These are phyloP conservation scores for Columba livia DNA, from an alignment of 2,113 vertebrate genomes.

Conservation along the genomic window DNA sequence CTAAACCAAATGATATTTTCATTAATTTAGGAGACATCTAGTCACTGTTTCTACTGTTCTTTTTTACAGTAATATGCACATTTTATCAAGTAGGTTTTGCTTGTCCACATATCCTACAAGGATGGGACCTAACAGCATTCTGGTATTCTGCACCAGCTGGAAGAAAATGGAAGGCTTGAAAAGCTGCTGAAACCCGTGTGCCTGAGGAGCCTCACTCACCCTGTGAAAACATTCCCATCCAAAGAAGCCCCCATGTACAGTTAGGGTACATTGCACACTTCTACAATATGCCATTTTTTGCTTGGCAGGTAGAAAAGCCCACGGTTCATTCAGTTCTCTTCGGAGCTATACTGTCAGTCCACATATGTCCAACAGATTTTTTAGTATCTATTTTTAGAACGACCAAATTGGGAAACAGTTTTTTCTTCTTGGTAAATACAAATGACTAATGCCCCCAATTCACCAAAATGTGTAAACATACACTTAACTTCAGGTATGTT, in stretches of 20 bases:
- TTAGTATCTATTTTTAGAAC: conserved; percentile 53
- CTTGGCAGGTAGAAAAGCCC: conserved; percentile 43
- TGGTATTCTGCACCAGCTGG: neutral
- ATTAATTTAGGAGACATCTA: neutral
- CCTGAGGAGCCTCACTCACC: neutral
- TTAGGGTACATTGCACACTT: neutral
- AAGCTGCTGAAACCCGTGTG: neutral
- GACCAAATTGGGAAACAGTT: conserved; percentile 48
- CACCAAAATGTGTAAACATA: conserved; percentile 26
- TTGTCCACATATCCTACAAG: neutral
- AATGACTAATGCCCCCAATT: conserved; percentile 23
- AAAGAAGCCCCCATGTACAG: neutral
- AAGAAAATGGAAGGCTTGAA: neutral
- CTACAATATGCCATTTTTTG: neutral
- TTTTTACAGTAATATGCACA: neutral
- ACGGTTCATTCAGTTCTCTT: neutral
- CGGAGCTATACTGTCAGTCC: neutral
- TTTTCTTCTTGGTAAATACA: conserved; percentile 25
- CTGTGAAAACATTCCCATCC: neutral
- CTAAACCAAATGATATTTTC: neutral
- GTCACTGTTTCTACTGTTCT: neutral
- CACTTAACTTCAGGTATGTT: neutral
- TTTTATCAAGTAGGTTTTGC: neutral
- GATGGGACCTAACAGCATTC: neutral
- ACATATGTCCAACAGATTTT: conserved; percentile 64